A percentile compares a stretch with the other conserved stretches of the same genome.
These are phyloP conservation scores for Parnassius orleans DNA, from an alignment of 2,888 invertebrate species.

Conservation along the genomic window DNA sequence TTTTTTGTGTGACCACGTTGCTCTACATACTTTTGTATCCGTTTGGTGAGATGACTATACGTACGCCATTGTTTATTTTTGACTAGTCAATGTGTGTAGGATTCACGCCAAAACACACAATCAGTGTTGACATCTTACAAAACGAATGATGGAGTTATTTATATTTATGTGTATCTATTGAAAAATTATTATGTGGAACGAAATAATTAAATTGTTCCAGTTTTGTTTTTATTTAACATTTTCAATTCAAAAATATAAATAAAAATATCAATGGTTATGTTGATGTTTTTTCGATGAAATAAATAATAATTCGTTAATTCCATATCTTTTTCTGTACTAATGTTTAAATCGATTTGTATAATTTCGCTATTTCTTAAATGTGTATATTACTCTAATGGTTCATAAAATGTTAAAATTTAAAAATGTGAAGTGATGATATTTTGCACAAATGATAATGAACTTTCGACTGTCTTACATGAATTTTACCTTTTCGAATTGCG, in stretches of 20 bases:
- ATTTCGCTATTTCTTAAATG: constrained; percentile 7
- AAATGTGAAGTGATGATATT: constrained; percentile 19
- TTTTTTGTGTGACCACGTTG: constrained; percentile 2
- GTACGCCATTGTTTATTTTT: constrained; percentile 10
- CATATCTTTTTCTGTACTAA: constrained; percentile 11
- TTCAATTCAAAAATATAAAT: constrained; percentile 6
- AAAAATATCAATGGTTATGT: constrained; percentile 5
- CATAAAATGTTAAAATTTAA: constrained; percentile 8
- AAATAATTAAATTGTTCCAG: neutral
- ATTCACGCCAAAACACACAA: constrained; percentile 9
- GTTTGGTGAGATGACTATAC: neutral
- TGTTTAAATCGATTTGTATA: constrained; percentile 1
- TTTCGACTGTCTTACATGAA: constrained; percentile 23
- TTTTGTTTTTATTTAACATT: constrained; percentile 20
- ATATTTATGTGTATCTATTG: neutral
- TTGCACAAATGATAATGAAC: constrained; percentile 20
- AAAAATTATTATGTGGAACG: neutral
- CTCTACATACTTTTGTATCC: neutral
- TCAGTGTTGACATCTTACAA: constrained; percentile 3
- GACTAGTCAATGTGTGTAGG: constrained; percentile 13
- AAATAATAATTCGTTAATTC: constrained; percentile 13
- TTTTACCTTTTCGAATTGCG: constrained; percentile 23
- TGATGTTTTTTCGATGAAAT: constrained; percentile 10
- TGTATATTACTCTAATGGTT: constrained; percentile 4
- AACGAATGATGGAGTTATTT: neutral